Conservation (phyloP, 2,797 vertebrate genomes). For the Tragelaphus oryx region DNA sequence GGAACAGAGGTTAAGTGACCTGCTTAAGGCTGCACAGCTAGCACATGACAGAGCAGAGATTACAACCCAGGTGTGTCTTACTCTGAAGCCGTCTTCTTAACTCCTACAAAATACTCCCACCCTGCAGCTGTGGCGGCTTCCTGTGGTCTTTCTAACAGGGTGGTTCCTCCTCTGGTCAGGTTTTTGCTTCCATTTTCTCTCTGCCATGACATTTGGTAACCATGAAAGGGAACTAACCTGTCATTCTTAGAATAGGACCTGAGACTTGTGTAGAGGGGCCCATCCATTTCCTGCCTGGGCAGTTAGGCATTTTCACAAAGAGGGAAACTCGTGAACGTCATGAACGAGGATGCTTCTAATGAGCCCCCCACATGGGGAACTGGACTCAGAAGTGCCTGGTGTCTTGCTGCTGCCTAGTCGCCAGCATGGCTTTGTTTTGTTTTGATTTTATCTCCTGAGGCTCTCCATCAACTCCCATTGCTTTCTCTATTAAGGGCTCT, state of each 20-base stretch:
- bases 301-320: background rate
- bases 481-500: conserved; percentile 38
- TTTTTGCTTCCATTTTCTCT: conserved; percentile 64
- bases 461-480: background rate
- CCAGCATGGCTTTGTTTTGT: background rate
- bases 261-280: background rate
- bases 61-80: conserved; percentile 26
- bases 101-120: background rate
- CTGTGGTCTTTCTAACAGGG: conserved; percentile 28
- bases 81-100: background rate
- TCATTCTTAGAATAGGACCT: conserved; percentile 8
- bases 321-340: conserved; percentile 6
- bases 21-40: background rate
- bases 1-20: background rate
- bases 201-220: conserved; percentile 1
- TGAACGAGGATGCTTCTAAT: background rate
- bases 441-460: conserved; percentile 41
- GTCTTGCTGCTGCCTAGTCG: background rate
- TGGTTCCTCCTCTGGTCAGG: conserved; percentile 45
- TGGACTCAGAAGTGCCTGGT: background rate
- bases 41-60: background rate
- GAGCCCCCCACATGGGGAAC: background rate
- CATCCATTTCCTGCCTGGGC: background rate
- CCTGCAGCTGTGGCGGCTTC: conserved; percentile 30
- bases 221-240: conserved; percentile 54